Percentiles rank a stretch among this genome's conserved stretches.
Conservation (phyloP, 2,888 invertebrate genomes). For the Dasysyrphus albostriatus region DNA sequence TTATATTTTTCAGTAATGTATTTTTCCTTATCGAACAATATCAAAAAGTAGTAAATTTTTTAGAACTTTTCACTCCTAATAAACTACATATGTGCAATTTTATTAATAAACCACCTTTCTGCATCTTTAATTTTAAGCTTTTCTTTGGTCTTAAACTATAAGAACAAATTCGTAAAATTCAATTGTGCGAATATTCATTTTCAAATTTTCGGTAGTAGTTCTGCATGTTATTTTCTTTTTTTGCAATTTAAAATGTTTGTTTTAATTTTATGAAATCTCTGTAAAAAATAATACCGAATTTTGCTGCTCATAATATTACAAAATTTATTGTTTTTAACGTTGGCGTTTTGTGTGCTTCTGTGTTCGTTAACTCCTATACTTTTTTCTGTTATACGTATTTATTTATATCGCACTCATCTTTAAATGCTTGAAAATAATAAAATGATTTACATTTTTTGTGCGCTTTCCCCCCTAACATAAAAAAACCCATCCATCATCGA, state of each 20-base stretch:
- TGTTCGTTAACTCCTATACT: neutral
- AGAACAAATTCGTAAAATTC: too few species aligned
- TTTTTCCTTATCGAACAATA: too few species aligned
- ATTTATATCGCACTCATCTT: slow-evolving; percentile 23
- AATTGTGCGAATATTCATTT: too few species aligned
- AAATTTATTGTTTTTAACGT: neutral
- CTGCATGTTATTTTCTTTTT: neutral
- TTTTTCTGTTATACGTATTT: neutral
- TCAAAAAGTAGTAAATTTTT: too few species aligned
- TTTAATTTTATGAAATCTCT: neutral
- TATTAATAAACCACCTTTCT: too few species aligned
- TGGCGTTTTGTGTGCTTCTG: neutral
- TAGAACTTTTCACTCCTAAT: too few species aligned
- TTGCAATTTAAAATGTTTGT: neutral
- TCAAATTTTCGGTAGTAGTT: too few species aligned
- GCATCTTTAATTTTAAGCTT: too few species aligned
- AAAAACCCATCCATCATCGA: slow-evolving; percentile 52
- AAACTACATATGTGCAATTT: too few species aligned
- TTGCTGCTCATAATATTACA: neutral
- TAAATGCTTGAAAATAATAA: slow-evolving; percentile 50
- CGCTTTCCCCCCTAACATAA: slow-evolving; percentile 23
- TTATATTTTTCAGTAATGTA: too few species aligned
- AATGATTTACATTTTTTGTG: slow-evolving; percentile 55
- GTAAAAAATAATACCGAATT: neutral
- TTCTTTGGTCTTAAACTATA: too few species aligned